Evolutionary conservation across 2,888 invertebrate species (phyloP).

Genomic region (Itoplectis maculator): DNA sequence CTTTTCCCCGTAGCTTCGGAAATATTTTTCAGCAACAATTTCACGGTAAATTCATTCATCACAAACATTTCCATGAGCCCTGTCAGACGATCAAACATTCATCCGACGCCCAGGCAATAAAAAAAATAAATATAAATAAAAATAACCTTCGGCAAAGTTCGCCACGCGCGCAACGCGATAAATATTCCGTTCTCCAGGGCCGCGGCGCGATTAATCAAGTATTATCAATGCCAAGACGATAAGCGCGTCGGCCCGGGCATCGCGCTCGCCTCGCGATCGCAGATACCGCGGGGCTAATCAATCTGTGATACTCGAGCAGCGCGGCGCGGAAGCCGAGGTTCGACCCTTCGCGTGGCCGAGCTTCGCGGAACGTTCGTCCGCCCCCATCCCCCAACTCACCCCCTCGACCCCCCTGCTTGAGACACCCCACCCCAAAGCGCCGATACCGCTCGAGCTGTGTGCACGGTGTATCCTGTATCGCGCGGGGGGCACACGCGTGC

Average conservation of each 20-base stretch:
- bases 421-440: background rate
- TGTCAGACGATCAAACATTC: too few relatives aligned
- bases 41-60: too few relatives aligned
- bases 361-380: conserved; percentile 49
- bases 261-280: conserved; percentile 60
- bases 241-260: conserved; percentile 52
- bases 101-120: conserved; percentile 38
- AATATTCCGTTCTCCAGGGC: conserved; percentile 54
- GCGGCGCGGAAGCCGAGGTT: conserved; percentile 39
- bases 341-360: conserved; percentile 52
- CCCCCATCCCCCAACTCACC: too few relatives aligned
- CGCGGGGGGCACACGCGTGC: conserved; percentile 48
- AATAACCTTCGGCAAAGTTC: conserved; percentile 16
- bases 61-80: too few relatives aligned
- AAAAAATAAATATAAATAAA: too few relatives aligned
- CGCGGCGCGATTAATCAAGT: conserved; percentile 62
- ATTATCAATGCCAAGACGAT: conserved; percentile 67
- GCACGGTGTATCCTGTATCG: conserved; percentile 44
- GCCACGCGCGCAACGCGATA: conserved; percentile 43
- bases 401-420: too few relatives aligned
- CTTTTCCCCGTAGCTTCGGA: conserved; percentile 80
- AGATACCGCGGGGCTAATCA: conserved; percentile 65
- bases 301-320: conserved; percentile 60
- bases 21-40: conserved; percentile 69
- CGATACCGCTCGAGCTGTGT: background rate